Base-by-base conservation (phyloP, 2,888 invertebrate species). In the Apodemia zela region DNA sequence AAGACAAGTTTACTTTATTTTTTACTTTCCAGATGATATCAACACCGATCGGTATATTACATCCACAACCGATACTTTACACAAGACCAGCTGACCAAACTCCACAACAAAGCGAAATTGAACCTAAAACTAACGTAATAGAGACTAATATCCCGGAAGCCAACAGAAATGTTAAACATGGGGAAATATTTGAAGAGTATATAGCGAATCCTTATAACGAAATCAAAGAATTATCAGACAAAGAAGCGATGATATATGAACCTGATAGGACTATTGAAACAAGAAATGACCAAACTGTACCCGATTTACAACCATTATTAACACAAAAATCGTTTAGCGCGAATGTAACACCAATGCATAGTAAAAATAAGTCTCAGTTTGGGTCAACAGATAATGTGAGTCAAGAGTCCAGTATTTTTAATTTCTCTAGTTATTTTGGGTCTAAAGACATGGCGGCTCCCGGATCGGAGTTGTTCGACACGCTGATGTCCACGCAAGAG, bases 381-480 rank as follows among this genome's bases (percentile, higher is more conserved):
- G 84, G 85, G 2, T 92, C 92, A 10, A 87, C 81, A 13, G 92
- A 92, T 64, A 90, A 92, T 65, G 75, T 89, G 0, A 76, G 83
- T 45, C 78, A 81, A 42, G 87, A 87, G 29, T 86, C 87, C 2
- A 82, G 88, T 71, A 87, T 93, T 66, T 94, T 94, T 72, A 93
- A 93, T 70, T 94, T 94, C 71, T 90, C 94, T 0, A 95, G 93
- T 75, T 95, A 95, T 77, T 95, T 95, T 73, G 89, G 92, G 0
- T 86, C 87, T 57, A 89, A 91, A 54, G 90, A 89, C 13, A 82
- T 81, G 66, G 91, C 93, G 67, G 93, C 93, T 6, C 92, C 93
- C 0, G 94, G 94, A 0, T 93, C 94, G 0, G 95, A 95, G 72
- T 93, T 94, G 5, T 95, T 94, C 69, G 89, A 92, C 51, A 81